These are phyloP conservation scores for Phenganax subtilis DNA, from an alignment of 92 coral and sea anemone species.

Conservation along the genomic window DNA sequence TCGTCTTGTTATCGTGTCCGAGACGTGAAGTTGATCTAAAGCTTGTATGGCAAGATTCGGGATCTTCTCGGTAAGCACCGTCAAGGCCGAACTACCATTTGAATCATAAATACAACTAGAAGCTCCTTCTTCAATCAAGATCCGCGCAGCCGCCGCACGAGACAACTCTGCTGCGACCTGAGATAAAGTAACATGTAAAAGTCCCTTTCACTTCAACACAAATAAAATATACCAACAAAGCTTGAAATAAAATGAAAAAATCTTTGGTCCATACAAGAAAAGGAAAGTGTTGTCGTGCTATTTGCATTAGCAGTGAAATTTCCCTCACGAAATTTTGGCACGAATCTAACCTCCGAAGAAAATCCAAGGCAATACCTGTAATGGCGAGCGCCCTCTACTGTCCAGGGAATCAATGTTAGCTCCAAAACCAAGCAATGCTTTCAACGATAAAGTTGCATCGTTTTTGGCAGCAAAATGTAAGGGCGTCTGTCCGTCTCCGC, in stretches of 20 bases:
- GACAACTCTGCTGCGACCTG: constrained; percentile 95
- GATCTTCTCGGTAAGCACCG: constrained; percentile 80
- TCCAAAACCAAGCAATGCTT: constrained; percentile 78
- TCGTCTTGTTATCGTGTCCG: constrained; percentile 59
- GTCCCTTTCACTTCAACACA: no score
- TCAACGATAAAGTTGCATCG: constrained; percentile 71
- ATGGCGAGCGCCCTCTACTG: constrained; percentile 67
- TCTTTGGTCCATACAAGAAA: no score
- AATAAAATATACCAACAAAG: no score
- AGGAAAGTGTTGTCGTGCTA: no score
- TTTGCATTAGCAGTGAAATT: no score
- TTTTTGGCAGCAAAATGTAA: constrained; percentile 87
- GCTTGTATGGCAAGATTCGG: constrained; percentile 70
- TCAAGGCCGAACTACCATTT: constrained; percentile 83
- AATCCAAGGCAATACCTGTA: constrained; percentile 51
- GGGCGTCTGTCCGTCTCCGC: constrained; percentile 79
- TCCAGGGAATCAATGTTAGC: constrained; percentile 73
- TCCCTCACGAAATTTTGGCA: no score
- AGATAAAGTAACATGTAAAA: background rate
- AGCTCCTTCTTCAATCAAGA: constrained; percentile 67
- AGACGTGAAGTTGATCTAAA: constrained; percentile 78
- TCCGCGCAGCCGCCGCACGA: constrained; percentile 76
- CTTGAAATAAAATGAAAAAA: no score
- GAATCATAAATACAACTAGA: constrained; percentile 77
- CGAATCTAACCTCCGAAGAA: no score